Percentiles rank a stretch among this genome's conserved stretches.
Conservation (phyloP, 2,888 invertebrate genomes). For the Microplitis manilae region DNA sequence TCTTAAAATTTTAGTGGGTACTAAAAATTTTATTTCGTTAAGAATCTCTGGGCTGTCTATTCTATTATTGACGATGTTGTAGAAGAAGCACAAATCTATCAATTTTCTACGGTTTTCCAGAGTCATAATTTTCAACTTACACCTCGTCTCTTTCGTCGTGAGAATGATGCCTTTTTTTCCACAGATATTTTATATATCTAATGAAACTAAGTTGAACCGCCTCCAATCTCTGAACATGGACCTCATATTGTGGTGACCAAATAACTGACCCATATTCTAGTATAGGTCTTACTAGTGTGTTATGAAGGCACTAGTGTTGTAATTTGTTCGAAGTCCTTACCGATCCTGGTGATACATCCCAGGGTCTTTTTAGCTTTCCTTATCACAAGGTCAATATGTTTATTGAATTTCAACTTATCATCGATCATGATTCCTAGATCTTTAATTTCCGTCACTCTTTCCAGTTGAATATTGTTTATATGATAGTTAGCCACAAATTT, state of each 20-base stretch:
- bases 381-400: not conserved
- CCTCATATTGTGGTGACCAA: not conserved
- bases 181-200: too few species aligned
- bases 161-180: too few species aligned
- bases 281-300: not conserved
- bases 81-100: not conserved
- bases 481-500: too few species aligned
- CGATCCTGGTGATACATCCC: not conserved
- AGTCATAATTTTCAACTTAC: too few species aligned
- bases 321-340: not conserved
- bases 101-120: not conserved
- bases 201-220: too few species aligned
- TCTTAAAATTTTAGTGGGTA: not conserved
- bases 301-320: not conserved
- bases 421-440: not conserved
- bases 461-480: too few species aligned
- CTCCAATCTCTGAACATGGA: too few species aligned
- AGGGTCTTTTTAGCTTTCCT: not conserved
- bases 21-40: not conserved
- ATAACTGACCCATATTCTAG: not conserved
- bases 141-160: too few species aligned
- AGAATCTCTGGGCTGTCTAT: not conserved
- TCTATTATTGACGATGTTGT: not conserved
- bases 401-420: not conserved
- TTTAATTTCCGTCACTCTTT: not conserved